These are phyloP conservation scores for Drosophila picticornis DNA, from an alignment of 2,888 invertebrate species.

Conservation along the genomic window DNA sequence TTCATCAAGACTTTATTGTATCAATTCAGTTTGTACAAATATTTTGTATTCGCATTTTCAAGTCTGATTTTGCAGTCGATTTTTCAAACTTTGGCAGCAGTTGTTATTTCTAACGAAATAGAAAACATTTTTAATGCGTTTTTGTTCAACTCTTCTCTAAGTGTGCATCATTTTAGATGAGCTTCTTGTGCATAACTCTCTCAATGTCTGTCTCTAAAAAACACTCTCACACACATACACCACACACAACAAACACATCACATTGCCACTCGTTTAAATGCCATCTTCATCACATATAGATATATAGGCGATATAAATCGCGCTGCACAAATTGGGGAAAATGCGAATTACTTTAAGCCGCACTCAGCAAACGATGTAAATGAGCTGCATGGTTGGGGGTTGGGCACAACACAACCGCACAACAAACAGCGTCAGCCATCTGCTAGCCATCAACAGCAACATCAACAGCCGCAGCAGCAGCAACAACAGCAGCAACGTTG, in stretches of 20 bases:
- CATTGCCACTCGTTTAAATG: conserved; percentile 23
- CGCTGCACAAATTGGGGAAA: conserved; percentile 86
- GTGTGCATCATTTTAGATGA: background rate
- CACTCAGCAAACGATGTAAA: conserved; percentile 86
- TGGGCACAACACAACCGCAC: conserved; percentile 84
- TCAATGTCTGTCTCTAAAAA: conserved; percentile 59
- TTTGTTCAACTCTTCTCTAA: background rate
- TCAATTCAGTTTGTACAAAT: background rate
- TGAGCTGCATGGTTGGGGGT: conserved; percentile 88
- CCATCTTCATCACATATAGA: conserved; percentile 81
- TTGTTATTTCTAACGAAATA: background rate
- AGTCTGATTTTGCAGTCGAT: background rate
- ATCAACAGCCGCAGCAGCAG: conserved; percentile 52
- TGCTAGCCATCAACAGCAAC: conserved; percentile 44
- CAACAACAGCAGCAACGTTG: conserved; percentile 45
- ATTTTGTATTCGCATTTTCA: background rate
- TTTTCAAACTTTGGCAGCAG: background rate
- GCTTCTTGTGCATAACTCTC: conserved; percentile 41
- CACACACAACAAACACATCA: conserved; percentile 21
- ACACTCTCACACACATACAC: conserved; percentile 19
- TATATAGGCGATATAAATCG: conserved; percentile 88
- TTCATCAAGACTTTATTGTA: background rate
- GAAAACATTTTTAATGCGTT: background rate
- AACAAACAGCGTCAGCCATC: conserved; percentile 59
- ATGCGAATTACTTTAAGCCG: conserved; percentile 85